Percentiles rank a stretch among this genome's conserved stretches.
phyloP scores from a whole-genome alignment of 1,140 invertebrate genomes.

The Hylaeus volcanicus region DNA sequence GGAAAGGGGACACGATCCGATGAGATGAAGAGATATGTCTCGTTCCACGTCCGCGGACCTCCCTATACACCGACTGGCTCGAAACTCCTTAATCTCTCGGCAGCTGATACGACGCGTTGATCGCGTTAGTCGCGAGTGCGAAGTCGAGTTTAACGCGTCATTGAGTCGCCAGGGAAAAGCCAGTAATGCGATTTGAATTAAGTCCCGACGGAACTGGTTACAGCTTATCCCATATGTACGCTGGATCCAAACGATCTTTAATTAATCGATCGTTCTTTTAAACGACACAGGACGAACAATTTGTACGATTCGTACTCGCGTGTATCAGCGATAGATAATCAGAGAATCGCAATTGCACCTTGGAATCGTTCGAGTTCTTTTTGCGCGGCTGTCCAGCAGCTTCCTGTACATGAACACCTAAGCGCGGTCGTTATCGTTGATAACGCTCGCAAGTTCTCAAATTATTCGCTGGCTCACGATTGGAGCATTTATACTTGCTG shows the following conservation, averaged over 20 bases:
- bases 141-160: background rate
- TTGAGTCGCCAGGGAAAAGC: background rate
- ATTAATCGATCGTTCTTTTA: background rate
- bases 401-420: no score
- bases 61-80: background rate
- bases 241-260: background rate
- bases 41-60: no score
- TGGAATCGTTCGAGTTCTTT: no score
- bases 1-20: no score
- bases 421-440: no score
- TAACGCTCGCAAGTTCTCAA: no score
- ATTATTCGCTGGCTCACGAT: no score
- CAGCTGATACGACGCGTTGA: background rate
- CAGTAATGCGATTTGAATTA: background rate
- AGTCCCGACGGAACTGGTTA: background rate
- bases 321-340: background rate
- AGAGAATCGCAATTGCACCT: no score
- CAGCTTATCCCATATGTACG: background rate
- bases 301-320: background rate
- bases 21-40: no score
- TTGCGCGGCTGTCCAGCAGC: no score
- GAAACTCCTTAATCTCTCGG: slow-evolving; percentile 5
- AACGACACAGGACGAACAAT: background rate
- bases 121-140: background rate
- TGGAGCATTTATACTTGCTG: no score